Conservation (phyloP, 1,140 invertebrate species). For the Helicoverpa armigera region DNA sequence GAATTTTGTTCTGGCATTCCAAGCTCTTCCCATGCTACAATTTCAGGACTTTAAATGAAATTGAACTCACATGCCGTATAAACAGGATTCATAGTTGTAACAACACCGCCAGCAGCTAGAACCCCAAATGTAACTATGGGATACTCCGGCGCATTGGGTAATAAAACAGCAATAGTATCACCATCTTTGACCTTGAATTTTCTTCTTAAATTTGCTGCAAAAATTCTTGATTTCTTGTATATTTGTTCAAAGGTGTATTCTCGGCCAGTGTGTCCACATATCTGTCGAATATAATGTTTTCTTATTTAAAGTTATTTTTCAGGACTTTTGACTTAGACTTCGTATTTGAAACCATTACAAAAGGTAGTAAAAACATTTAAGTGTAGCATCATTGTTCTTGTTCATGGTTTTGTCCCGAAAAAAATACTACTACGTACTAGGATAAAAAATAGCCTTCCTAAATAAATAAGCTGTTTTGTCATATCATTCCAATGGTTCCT, state of each 20-base stretch:
- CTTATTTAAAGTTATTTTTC: neutral
- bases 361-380: no score
- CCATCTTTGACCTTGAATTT: constrained; percentile 90
- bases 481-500: no score
- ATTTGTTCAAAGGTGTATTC: constrained; percentile 91
- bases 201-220: constrained; percentile 90
- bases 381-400: no score
- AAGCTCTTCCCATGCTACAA: no score
- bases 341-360: no score
- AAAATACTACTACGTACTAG: no score
- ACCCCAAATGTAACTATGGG: constrained; percentile 89
- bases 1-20: no score
- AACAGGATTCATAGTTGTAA: constrained; percentile 93
- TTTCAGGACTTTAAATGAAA: neutral
- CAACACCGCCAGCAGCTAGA: constrained; percentile 89
- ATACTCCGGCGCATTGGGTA: constrained; percentile 94
- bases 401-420: no score
- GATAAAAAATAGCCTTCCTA: no score
- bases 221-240: constrained; percentile 88
- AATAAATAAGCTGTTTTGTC: no score
- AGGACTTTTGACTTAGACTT: no score
- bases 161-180: constrained; percentile 90
- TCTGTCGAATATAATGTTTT: constrained; percentile 82
- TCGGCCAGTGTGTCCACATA: constrained; percentile 90
- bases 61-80: constrained; percentile 92